Base-by-base conservation (phyloP, 2,888 invertebrate genomes). In the Hypsopygia costalis region DNA sequence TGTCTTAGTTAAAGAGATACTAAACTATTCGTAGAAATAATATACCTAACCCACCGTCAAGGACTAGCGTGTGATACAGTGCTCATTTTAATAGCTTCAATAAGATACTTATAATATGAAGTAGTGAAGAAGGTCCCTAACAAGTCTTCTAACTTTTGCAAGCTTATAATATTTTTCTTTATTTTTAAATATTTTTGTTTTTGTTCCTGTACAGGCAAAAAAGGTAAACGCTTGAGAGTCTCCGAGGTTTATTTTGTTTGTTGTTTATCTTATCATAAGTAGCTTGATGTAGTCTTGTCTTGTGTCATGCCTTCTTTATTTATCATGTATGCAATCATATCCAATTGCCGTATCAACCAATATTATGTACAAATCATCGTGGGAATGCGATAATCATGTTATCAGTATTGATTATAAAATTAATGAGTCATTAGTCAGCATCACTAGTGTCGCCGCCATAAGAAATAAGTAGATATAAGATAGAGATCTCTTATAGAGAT, bases 191-290 rank as follows among this genome's bases (percentile, higher is more conserved):
- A 33, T 10, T 16, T 22, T n/a, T 48, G 47, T 53, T 51, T 46
- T 58, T 58, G 54, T 58, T 45, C 52, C 43, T 43, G 16, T 16
- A 62, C 69, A 71, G 69, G 52, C 34, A 39, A 58, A 57, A 51
- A 47, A 68, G 69, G 62, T 62, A 60, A 61, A 43, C 38, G 33
- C 44, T 36, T 46, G 40, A 39, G 43, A 44, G 32, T 25, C 29
- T 35, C 31, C 40, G 33, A 58, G 49, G 55, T 52, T 55, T 49
- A 41, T 33, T 48, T 53, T n/a, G n/a, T n/a, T n/a, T n/a, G n/a
- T 46, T 43, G 41, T 12, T 49, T 38, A 33, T 38, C 8, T 42
- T 49, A 49, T 47, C 34, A 31, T 16, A 3, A 16, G 8, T 33
- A 28, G 39, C 10, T 8, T 21, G 16, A 25, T 27, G 25, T 39